Conservation (phyloP, 2,797 vertebrate species). For the Lateolabrax maculatus region DNA sequence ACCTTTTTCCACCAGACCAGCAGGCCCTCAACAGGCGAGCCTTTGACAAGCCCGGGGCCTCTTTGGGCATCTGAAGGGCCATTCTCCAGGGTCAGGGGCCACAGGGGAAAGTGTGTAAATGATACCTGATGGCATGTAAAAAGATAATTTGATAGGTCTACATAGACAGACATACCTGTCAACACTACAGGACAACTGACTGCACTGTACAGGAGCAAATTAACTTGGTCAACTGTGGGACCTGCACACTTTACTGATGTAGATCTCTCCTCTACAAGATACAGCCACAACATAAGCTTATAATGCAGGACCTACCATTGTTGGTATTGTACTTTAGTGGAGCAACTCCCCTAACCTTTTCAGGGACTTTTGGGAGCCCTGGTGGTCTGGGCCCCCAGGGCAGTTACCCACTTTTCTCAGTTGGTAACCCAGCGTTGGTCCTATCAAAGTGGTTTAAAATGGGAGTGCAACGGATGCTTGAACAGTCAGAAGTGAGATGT, state of each 20-base stretch:
- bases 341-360: not conserved
- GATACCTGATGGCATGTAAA: conserved; percentile 77
- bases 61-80: conserved; percentile 64
- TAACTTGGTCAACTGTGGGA: conserved; percentile 6
- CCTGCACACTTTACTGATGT: not conserved
- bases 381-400: not conserved
- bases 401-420: not conserved
- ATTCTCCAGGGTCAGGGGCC: conserved; percentile 69
- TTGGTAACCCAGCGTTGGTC: not conserved
- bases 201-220: conserved; percentile 2
- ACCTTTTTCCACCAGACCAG: conserved; percentile 69
- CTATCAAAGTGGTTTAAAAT: not conserved
- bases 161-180: conserved; percentile 53
- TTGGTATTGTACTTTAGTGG: not conserved
- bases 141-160: conserved; percentile 63
- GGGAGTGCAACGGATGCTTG: not conserved
- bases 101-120: conserved; percentile 73
- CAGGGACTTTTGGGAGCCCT: not conserved
- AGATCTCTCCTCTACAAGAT: not conserved
- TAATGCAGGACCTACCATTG: not conserved
- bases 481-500: not conserved
- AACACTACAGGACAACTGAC: conserved; percentile 39
- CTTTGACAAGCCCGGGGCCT: conserved; percentile 73
- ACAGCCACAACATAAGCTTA: not conserved
- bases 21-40: conserved; percentile 65